These are phyloP conservation scores for Labeo rohita DNA, from an alignment of 2,113 vertebrate genomes.

Conservation along the genomic window DNA sequence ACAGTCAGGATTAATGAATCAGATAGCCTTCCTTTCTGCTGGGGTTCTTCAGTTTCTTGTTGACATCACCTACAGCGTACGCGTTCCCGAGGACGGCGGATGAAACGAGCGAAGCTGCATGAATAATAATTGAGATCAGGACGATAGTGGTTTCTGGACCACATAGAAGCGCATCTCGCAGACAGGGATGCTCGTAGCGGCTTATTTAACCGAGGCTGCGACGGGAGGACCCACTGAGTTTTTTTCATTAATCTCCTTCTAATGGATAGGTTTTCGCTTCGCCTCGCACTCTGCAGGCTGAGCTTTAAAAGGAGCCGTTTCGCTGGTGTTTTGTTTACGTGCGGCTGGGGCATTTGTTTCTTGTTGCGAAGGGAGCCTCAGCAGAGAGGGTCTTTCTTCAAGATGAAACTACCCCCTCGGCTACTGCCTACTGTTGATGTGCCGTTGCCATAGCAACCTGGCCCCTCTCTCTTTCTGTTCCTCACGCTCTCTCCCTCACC, in stretches of 20 bases:
- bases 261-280: constrained; percentile 30
- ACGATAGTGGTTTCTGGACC: constrained; percentile 27
- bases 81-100: background rate
- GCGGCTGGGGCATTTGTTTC: constrained; percentile 61
- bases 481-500: constrained; percentile 50
- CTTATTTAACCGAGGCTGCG: constrained; percentile 20
- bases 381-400: constrained; percentile 72
- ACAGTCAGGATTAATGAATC: constrained; percentile 45
- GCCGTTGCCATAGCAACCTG: constrained; percentile 79
- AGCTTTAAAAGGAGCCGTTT: constrained; percentile 23
- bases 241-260: constrained; percentile 39
- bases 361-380: constrained; percentile 62
- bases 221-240: constrained; percentile 29
- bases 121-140: constrained; percentile 43
- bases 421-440: constrained; percentile 67
- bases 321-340: constrained; percentile 22
- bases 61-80: constrained; percentile 40
- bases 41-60: constrained; percentile 52
- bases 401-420: constrained; percentile 76
- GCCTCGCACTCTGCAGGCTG: constrained; percentile 24
- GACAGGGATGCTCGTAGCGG: constrained; percentile 20
- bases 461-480: constrained; percentile 72
- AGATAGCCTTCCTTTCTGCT: constrained; percentile 33
- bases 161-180: constrained; percentile 25
- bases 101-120: constrained; percentile 34